Conservation (phyloP, 1,140 invertebrate genomes). For the Anthonomus grandis region DNA sequence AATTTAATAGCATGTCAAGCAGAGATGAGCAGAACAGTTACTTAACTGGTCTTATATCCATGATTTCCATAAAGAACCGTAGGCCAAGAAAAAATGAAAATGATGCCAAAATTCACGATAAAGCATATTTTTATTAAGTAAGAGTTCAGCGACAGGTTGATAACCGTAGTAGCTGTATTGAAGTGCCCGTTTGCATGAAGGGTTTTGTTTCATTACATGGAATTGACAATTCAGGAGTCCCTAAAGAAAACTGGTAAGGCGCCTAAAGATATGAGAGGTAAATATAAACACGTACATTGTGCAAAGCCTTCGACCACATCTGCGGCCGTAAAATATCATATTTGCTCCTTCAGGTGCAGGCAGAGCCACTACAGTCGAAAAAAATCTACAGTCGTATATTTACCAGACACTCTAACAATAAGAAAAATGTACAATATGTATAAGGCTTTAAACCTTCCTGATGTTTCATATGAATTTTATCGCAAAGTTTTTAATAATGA, state of each 20-base stretch:
- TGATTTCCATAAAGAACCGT: neutral
- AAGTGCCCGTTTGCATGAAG: constrained; percentile 1
- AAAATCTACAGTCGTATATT: constrained; percentile 23
- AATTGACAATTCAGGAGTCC: constrained; percentile 2
- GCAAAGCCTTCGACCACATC: neutral
- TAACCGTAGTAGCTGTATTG: neutral
- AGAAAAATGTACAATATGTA: constrained; percentile 26
- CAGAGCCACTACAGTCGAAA: constrained; percentile 20
- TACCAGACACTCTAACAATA: constrained; percentile 20
- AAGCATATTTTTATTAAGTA: constrained; percentile 5
- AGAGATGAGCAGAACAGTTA: constrained; percentile 4
- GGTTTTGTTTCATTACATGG: constrained; percentile 8
- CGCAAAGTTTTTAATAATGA: constrained; percentile 2
- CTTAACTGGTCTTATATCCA: neutral
- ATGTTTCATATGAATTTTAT: constrained; percentile 4
- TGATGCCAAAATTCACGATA: neutral
- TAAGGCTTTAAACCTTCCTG: neutral
- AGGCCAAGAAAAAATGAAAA: neutral
- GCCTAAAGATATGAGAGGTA: constrained; percentile 1
- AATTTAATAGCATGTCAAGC: constrained; percentile 1
- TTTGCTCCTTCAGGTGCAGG: constrained; percentile 4
- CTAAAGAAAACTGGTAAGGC: constrained; percentile 2
- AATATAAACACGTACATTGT: constrained; percentile 7
- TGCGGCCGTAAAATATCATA: constrained; percentile 14
- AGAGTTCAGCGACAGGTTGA: neutral